These are phyloP conservation scores for Caenorhabditis imperialis DNA, from an alignment of 2,888 invertebrate genomes.

Conservation along the genomic window DNA sequence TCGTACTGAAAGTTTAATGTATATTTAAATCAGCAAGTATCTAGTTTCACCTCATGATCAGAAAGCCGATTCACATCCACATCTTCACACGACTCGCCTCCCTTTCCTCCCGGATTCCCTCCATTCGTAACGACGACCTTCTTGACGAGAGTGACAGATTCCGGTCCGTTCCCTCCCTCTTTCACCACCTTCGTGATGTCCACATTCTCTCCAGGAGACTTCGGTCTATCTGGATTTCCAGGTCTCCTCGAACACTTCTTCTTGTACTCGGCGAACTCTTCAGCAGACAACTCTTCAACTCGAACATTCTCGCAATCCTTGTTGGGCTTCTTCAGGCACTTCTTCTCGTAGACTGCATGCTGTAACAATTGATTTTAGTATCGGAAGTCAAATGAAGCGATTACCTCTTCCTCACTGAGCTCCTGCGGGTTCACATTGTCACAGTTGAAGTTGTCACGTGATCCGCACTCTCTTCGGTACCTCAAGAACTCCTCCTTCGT, in stretches of 20 bases:
- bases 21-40: not conserved
- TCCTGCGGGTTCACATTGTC: slow-evolving; percentile 4
- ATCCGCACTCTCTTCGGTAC: not conserved
- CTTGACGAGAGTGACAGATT: slow-evolving; percentile 10
- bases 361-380: too few relatives aligned
- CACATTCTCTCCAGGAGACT: slow-evolving; percentile 17
- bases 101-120: too few relatives aligned
- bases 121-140: slow-evolving; percentile 9
- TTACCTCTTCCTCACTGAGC: slow-evolving; percentile 14
- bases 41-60: not conserved
- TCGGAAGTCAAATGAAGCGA: too few relatives aligned
- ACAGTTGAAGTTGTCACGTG: not conserved
- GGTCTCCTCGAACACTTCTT: slow-evolving; percentile 5
- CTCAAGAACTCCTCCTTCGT: not conserved
- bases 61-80: slow-evolving; percentile 1
- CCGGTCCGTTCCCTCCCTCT: too few relatives aligned
- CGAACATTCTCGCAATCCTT: slow-evolving; percentile 19
- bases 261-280: slow-evolving; percentile 19
- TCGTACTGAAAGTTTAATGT: slow-evolving; percentile 12
- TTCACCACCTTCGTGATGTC: slow-evolving; percentile 11
- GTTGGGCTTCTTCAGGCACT: slow-evolving; percentile 1
- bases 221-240: not conserved
- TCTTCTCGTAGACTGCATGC: slow-evolving; percentile 6
- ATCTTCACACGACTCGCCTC: too few relatives aligned
- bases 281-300: slow-evolving; percentile 9